These are phyloP conservation scores for Hydropotes inermis DNA, from an alignment of 2,113 vertebrate genomes.

Conservation along the genomic window DNA sequence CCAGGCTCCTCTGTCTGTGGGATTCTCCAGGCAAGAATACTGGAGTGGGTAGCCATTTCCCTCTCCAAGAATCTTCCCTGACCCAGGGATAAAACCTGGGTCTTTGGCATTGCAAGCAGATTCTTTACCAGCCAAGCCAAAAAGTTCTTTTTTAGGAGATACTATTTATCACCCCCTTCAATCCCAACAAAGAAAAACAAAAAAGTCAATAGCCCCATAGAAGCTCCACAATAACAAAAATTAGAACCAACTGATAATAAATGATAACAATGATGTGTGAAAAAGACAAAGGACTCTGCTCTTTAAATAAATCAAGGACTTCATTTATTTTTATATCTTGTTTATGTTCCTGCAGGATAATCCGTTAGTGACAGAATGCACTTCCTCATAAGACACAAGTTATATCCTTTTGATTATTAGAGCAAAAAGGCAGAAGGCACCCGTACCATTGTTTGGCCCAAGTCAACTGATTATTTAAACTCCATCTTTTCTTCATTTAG, in stretches of 20 bases:
- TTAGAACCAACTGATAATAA: constrained; percentile 59
- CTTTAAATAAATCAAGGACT: background rate
- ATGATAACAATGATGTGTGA: constrained; percentile 59
- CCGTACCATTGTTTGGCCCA: background rate
- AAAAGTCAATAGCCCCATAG: constrained; percentile 45
- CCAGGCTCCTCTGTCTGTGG: background rate
- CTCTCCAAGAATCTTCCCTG: background rate
- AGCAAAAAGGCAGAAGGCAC: background rate
- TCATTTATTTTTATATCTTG: constrained; percentile 24
- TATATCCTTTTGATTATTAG: background rate
- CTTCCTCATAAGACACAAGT: background rate
- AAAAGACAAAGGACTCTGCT: background rate
- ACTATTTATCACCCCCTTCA: background rate
- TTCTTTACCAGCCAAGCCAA: background rate
- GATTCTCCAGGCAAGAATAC: background rate
- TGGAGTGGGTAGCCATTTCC: background rate
- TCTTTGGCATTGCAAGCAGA: background rate
- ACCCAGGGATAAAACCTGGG: background rate
- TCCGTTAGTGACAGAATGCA: background rate
- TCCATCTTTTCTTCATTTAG: background rate
- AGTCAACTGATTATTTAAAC: background rate
- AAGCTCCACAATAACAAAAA: constrained; percentile 64
- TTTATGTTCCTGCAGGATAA: constrained; percentile 34
- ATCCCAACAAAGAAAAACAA: background rate
- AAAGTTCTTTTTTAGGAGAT: constrained; percentile 63